Percentiles rank a stretch among this genome's conserved stretches.
phyloP scores from a whole-genome alignment of 2,113 vertebrate genomes.

The Colius striatus region DNA sequence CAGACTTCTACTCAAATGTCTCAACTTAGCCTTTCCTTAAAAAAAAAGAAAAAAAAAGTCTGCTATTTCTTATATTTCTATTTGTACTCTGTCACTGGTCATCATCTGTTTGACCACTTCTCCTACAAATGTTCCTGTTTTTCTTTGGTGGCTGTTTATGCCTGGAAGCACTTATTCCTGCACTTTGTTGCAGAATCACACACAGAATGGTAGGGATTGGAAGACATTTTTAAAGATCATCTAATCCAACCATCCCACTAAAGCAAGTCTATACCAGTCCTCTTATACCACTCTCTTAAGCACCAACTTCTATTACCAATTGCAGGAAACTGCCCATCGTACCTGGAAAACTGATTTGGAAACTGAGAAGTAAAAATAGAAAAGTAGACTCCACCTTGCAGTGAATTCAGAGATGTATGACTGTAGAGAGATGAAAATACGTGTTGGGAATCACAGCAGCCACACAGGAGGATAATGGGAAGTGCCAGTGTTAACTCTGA shows the following conservation, averaged over 20 bases:
- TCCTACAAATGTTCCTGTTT: background rate
- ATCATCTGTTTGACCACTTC: background rate
- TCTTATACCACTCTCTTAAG: background rate
- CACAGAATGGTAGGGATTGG: no score
- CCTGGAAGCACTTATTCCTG: background rate
- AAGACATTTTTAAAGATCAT: no score
- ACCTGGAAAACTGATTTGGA: background rate
- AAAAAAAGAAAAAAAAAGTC: background rate
- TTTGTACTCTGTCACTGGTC: background rate
- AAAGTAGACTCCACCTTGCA: background rate
- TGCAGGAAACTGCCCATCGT: background rate
- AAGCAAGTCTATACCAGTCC: background rate
- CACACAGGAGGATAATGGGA: background rate
- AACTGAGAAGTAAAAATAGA: background rate
- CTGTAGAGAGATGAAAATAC: background rate
- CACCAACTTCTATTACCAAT: background rate
- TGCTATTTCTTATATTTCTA: background rate
- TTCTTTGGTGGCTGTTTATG: background rate
- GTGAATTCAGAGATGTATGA: fast-evolving
- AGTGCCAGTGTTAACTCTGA: background rate
- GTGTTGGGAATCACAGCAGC: background rate
- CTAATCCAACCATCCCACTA: no score
- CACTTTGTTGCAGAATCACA: background rate
- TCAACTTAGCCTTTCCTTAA: background rate
- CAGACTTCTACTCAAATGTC: background rate